Evolutionary conservation across 1,140 invertebrate species (phyloP).

Genomic region (Neotoxoptera formosana): DNA sequence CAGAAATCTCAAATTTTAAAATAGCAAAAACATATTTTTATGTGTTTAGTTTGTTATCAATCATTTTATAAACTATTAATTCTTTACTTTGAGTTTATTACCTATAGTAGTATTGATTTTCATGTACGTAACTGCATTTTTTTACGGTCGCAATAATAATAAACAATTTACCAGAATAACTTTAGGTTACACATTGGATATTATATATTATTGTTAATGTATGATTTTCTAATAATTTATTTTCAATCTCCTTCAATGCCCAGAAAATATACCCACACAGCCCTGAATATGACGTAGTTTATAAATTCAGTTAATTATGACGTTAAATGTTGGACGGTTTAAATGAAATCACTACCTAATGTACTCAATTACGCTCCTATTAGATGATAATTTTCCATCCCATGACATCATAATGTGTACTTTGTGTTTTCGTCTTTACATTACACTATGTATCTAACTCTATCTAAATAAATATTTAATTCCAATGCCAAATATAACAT

Average conservation of each 20-base stretch:
- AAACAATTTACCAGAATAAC: neutral
- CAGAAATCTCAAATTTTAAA: too few relatives aligned
- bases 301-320: too few relatives aligned
- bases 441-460: neutral
- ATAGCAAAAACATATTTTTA: too few relatives aligned
- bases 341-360: neutral
- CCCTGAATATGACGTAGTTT: too few relatives aligned
- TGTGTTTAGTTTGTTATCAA: too few relatives aligned
- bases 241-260: neutral
- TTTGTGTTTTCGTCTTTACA: neutral
- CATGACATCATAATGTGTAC: neutral
- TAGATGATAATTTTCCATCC: neutral
- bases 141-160: neutral
- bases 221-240: neutral
- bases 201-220: neutral
- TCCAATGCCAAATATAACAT: neutral
- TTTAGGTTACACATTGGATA: neutral
- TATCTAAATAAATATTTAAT: slow-evolving; percentile 30
- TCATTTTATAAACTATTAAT: neutral
- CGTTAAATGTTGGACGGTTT: neutral
- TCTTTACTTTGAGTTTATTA: neutral
- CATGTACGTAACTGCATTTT: neutral
- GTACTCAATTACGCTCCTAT: neutral
- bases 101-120: neutral
- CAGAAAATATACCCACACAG: too few relatives aligned